These are phyloP conservation scores for Bombus picipes DNA, from an alignment of 1,140 invertebrate genomes.

Conservation along the genomic window DNA sequence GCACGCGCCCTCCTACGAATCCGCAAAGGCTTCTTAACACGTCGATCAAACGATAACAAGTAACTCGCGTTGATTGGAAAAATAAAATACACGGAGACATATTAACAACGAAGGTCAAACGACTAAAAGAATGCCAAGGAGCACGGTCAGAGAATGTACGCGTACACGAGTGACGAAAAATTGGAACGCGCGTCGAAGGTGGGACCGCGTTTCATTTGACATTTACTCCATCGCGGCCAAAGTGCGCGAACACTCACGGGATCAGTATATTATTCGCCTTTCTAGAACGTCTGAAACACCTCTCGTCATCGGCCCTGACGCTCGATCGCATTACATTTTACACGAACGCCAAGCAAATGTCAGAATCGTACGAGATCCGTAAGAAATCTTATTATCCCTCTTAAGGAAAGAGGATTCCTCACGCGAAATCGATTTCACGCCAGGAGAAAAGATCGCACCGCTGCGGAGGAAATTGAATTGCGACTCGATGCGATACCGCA, in stretches of 20 bases:
- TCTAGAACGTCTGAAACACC: conserved; percentile 40
- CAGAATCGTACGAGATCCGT: conserved; percentile 31
- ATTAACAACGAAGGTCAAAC: background rate
- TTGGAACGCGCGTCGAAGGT: background rate
- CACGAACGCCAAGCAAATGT: conserved; percentile 49
- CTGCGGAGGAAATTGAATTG: too few relatives aligned
- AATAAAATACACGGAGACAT: background rate
- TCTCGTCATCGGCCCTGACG: conserved; percentile 30
- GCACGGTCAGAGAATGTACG: background rate
- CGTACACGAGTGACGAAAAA: background rate
- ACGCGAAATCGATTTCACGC: background rate
- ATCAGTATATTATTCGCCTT: conserved; percentile 33
- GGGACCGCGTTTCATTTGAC: conserved; percentile 43
- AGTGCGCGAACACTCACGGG: background rate
- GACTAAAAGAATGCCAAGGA: background rate
- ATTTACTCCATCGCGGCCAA: conserved; percentile 47
- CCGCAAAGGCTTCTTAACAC: background rate
- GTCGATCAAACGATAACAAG: background rate
- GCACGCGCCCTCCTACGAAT: too few relatives aligned
- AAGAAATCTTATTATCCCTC: conserved; percentile 13
- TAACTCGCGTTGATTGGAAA: background rate
- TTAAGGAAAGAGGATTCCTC: conserved; percentile 8
- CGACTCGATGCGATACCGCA: too few relatives aligned
- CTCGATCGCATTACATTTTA: conserved; percentile 35
- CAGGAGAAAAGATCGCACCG: background rate